These are phyloP conservation scores for Allacma fusca DNA, from an alignment of 2,888 invertebrate species.

Conservation along the genomic window DNA sequence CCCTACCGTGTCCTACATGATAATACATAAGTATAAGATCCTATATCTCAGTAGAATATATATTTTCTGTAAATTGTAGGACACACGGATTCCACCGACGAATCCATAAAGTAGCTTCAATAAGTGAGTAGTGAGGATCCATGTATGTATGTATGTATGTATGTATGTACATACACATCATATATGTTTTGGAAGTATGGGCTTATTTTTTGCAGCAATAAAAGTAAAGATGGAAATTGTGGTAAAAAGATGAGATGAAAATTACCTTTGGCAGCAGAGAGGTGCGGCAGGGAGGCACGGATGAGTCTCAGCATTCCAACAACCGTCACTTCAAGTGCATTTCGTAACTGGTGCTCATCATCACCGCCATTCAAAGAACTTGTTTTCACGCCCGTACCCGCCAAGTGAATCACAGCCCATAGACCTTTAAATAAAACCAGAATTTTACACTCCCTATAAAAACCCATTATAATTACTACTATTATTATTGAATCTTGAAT, in stretches of 20 bases:
- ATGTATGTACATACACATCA: background rate
- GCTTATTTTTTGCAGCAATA: background rate
- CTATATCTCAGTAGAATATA: too few relatives aligned
- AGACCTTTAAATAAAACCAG: constrained; percentile 69
- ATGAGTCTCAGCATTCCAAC: constrained; percentile 59
- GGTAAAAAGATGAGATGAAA: constrained; percentile 1
- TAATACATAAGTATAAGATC: too few relatives aligned
- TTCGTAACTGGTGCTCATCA: constrained; percentile 60
- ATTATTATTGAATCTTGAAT: background rate
- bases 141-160: too few relatives aligned
- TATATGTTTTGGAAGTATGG: background rate
- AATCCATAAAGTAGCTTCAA: background rate
- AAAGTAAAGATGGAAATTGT: background rate
- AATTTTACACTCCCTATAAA: constrained; percentile 6
- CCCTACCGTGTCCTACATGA: too few relatives aligned
- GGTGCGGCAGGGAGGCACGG: constrained; percentile 56
- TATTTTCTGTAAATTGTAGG: too few relatives aligned
- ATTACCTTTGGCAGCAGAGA: constrained; percentile 60
- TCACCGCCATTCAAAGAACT: constrained; percentile 53
- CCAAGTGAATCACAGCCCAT: constrained; percentile 85
- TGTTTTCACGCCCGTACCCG: constrained; percentile 67
- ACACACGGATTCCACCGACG: too few relatives aligned
- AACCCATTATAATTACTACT: background rate
- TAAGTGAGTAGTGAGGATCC: too few relatives aligned
- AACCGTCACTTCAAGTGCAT: constrained; percentile 59